These are phyloP conservation scores for Varecia variegata DNA, from an alignment of 2,797 vertebrate genomes.

Conservation along the genomic window DNA sequence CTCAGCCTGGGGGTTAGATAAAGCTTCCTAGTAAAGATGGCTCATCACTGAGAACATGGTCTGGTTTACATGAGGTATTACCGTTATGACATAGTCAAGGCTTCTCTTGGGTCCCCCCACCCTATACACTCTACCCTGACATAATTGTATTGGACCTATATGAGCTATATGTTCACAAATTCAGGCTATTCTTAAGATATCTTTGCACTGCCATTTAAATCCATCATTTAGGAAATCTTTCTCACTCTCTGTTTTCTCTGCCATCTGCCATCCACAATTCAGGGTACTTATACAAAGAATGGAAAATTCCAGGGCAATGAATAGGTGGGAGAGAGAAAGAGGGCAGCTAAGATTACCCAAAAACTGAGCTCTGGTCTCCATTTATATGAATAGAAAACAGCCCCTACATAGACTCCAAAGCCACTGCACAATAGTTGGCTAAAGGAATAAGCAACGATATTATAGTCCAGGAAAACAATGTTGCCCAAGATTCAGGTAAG, in stretches of 20 bases:
- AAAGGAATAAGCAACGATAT: neutral
- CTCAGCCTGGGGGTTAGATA: neutral
- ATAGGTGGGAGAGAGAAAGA: neutral
- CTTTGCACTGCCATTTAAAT: conserved; percentile 25
- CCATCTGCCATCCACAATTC: conserved; percentile 7
- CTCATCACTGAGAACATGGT: neutral
- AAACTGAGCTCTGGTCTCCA: neutral
- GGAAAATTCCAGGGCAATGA: conserved; percentile 29
- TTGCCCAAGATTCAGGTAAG: neutral
- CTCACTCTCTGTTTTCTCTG: neutral
- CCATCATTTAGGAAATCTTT: conserved; percentile 14
- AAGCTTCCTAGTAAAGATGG: neutral
- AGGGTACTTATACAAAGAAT: neutral
- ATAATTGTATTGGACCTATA: neutral
- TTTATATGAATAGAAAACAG: neutral
- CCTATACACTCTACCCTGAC: neutral
- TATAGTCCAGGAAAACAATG: neutral
- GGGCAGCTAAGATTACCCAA: neutral
- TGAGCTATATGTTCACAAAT: neutral
- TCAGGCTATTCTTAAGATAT: conserved; percentile 22
- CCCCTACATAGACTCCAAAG: neutral
- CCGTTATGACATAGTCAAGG: neutral
- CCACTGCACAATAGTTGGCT: neutral
- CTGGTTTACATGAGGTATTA: neutral
- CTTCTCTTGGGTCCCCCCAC: neutral